These are phyloP conservation scores for Clostera curtula DNA, from an alignment of 2,888 invertebrate genomes.

Conservation along the genomic window DNA sequence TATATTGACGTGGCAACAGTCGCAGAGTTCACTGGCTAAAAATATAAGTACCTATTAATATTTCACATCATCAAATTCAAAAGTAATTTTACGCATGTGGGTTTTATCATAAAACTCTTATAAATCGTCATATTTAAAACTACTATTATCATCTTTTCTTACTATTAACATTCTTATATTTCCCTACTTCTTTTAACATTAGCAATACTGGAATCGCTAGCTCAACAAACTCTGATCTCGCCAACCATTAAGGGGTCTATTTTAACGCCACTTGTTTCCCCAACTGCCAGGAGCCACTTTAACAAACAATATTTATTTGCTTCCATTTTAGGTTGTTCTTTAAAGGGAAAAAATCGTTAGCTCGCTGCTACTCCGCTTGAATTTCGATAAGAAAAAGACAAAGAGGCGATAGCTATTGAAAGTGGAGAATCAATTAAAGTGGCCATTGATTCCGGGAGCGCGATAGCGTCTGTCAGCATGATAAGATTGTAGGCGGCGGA, in stretches of 20 bases:
- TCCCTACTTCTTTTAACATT: slow-evolving; percentile 13
- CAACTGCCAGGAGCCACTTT: slow-evolving; percentile 36
- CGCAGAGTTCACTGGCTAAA: too few species aligned
- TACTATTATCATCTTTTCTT: too few species aligned
- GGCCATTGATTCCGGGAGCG: slow-evolving; percentile 54
- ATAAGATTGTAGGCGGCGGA: slow-evolving; percentile 36
- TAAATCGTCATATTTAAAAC: too few species aligned
- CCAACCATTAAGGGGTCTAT: slow-evolving; percentile 28
- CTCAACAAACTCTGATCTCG: slow-evolving; percentile 9
- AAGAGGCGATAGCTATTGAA: slow-evolving; percentile 48
- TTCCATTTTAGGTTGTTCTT: slow-evolving; percentile 35
- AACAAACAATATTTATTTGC: slow-evolving; percentile 46
- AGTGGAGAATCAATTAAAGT: slow-evolving; percentile 69
- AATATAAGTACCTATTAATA: too few species aligned
- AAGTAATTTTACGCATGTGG: too few species aligned
- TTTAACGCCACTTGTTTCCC: slow-evolving; percentile 32
- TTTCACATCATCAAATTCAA: too few species aligned
- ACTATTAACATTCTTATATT: slow-evolving; percentile 7
- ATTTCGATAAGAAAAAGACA: slow-evolving; percentile 66
- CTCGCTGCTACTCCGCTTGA: slow-evolving; percentile 39
- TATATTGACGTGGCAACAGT: too few species aligned
- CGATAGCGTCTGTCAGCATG: slow-evolving; percentile 57
- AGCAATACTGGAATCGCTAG: slow-evolving; percentile 19
- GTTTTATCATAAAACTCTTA: too few species aligned
- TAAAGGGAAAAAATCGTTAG: slow-evolving; percentile 49